phyloP scores from a whole-genome alignment of 2,113 vertebrate genomes.

The Callorhinus ursinus region DNA sequence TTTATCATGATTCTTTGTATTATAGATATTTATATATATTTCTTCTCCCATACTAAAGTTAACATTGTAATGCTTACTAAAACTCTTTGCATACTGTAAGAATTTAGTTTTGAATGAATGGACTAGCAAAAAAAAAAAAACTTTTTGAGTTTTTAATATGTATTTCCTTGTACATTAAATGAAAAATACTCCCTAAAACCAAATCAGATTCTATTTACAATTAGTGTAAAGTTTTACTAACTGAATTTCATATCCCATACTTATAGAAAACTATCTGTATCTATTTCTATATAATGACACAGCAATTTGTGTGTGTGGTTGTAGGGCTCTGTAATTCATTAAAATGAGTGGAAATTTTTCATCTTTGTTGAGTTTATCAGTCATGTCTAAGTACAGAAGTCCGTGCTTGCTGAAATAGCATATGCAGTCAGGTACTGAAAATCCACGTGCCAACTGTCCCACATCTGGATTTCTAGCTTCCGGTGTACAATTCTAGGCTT shows the following conservation, averaged over 20 bases:
- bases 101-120: background rate
- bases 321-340: background rate
- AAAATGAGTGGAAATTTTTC: background rate
- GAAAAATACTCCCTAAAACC: background rate
- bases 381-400: background rate
- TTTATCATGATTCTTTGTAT: background rate
- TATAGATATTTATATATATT: background rate
- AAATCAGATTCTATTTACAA: background rate
- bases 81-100: background rate
- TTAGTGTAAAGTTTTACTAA: background rate
- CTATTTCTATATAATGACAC: background rate
- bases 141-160: background rate
- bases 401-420: background rate
- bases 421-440: background rate
- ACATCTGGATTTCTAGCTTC: background rate
- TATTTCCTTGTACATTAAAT: background rate
- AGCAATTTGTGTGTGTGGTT: background rate
- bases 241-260: background rate
- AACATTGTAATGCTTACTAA: background rate
- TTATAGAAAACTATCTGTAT: background rate
- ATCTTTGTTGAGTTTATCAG: background rate
- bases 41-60: constrained; percentile 9
- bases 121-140: background rate
- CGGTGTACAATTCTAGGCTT: background rate
- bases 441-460: background rate